These are phyloP conservation scores for Sapajus apella DNA, from an alignment of 2,113 vertebrate species.

Conservation along the genomic window DNA sequence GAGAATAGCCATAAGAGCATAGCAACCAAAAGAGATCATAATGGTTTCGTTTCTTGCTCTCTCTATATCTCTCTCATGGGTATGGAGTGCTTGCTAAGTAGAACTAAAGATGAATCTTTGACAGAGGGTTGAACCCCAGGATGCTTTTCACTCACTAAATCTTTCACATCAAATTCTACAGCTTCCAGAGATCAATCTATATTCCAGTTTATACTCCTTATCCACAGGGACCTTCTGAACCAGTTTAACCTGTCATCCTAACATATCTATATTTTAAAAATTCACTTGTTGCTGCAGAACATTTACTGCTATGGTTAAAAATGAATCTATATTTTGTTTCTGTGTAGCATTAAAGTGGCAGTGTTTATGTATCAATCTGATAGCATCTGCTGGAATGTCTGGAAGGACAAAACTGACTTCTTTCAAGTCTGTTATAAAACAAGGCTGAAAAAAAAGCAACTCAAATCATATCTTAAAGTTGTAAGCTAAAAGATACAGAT, in stretches of 20 bases:
- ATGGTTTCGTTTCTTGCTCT: slow-evolving; percentile 49
- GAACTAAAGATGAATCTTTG: not conserved
- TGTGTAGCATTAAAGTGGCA: not conserved
- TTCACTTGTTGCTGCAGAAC: slow-evolving; percentile 6
- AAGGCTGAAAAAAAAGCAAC: not conserved
- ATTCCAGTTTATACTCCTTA: not conserved
- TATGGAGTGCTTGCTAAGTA: not conserved
- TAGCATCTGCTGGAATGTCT: not conserved
- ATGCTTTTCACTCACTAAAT: slow-evolving; percentile 58
- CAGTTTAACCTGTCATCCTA: slow-evolving; percentile 16
- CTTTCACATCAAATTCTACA: slow-evolving; percentile 46
- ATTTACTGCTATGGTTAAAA: not conserved
- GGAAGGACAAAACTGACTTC: not conserved
- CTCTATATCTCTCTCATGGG: not conserved
- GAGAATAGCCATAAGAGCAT: not conserved
- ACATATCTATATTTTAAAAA: not conserved
- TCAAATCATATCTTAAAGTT: not conserved
- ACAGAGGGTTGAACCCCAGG: not conserved
- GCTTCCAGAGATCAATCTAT: slow-evolving; percentile 23
- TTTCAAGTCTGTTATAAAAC: slow-evolving; percentile 34
- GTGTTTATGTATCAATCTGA: not conserved
- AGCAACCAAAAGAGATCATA: not conserved
- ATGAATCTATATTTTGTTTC: slow-evolving; percentile 11
- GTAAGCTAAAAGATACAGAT: not conserved
- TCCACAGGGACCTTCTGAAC: slow-evolving; percentile 1